Base-by-base conservation (phyloP, 2,797 vertebrate genomes). In the Onychomys arenicola region DNA sequence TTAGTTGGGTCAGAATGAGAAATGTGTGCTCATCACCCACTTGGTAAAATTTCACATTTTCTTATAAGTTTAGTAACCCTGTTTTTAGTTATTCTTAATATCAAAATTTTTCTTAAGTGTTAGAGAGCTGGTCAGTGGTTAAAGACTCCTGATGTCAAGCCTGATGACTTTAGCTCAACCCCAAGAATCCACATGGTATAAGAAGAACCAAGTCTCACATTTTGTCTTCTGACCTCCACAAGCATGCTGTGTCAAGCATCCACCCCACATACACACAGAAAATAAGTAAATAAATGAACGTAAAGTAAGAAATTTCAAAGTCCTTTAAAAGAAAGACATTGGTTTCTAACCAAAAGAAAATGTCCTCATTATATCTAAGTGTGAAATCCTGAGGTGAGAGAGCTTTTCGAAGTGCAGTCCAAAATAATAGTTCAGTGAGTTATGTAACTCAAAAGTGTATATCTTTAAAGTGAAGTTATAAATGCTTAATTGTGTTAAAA, bases 401-500 rank as follows among this genome's bases (percentile, higher is more conserved):
- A 83, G 59, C 34, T 77, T 96, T 96, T 86, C 2, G 9, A 95
- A 96, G 61, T 63, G 25, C 63, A 27, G 91, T 82, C 91, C 92
- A 90, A 96, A 95, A 89, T 76, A 95, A 93, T 93, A 97, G 65
- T 55, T 97, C 93, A 59, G 90, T 6, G 29, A 61, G 67, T 95
- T 96, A 97, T 32, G n/a, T 97, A 97, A 97, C 80, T 96, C 83
- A 43, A 96, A 76, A 97, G 73, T 95, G 61, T 96, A 90, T 96
- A 91, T 89, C 73, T 76, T 86, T 93, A 96, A 96, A 95, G 94
- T 95, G 89, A 94, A 96, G 95, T 97, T 96, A 95, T 94, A 98
- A 97, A 96, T 90, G 96, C 89, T 97, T 97, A 97, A 96, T 98
- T 96, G 80, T 96, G 95, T 96, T 97, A 97, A 97, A 97, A 97